Evolutionary conservation across 2,797 vertebrate genomes (phyloP), one percentile per base, ranked within the genome.

Genomic region (Macrochelys suwanniensis): DNA sequence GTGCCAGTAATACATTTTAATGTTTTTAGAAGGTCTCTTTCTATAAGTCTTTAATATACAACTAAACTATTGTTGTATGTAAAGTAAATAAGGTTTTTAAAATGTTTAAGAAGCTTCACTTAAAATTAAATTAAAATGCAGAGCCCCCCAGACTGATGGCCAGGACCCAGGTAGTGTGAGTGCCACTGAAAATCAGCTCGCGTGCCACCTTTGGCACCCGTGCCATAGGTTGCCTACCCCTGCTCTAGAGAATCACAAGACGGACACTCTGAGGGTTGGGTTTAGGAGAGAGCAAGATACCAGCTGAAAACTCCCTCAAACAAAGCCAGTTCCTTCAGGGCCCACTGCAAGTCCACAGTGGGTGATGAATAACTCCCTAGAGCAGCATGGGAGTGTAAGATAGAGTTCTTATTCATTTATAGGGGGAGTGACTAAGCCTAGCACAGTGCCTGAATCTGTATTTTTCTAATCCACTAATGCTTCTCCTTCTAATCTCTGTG

Each of bases 381-480:
- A 12, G 45, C 45, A 76, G 23, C 4, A 28, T 21, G 9, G 33
- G n/a, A 68, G 65, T 5, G 21, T 42, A 42, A 23, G 65, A 21
- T 37, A 71, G 65, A 42, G 37, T 71, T 54, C 56, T 33, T 80
- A 15, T 56, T 23, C 21, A 26, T 47, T 61, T 11, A 80, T 21
- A 87, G 17, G 45, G 51, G 87, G 11, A 85, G 76, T 45, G 84
- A 50, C 23, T 1, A 42, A 42, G 50, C 53, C 28, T 5, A 92
- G 31, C 1, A 5, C n/a, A 13, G 21, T 79, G 51, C 37, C 51
- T 80, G 47, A 51, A 94, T 86, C 89, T 92, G 61, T 80, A 93
- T 25, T 51, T 89, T 93, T 42, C 68, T 90, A 93, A 96, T 65
- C 82, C 76, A 89, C 81, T 96, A 95, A 94, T 80, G 49, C 45